Evolutionary conservation across 2,113 vertebrate genomes (phyloP), one percentile per base, ranked within the genome.

Genomic region (Pseudopipra pipra): DNA sequence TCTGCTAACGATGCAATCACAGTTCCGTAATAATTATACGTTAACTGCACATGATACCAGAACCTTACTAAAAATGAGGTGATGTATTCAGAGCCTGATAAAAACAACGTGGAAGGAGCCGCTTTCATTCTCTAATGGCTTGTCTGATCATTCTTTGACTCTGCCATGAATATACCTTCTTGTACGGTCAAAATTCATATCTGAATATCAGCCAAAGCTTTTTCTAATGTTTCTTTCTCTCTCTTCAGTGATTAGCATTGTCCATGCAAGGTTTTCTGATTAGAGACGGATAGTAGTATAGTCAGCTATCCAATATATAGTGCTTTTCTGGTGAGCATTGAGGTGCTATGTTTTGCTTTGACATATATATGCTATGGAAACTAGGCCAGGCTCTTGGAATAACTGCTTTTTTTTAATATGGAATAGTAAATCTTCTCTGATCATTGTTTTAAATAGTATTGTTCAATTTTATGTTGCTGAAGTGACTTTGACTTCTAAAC

Each of bases 31-130:
- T 96, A 97, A 96, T 96, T 92, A 95, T 27, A 92, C 0, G 11
- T 94, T 96, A 90, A 92, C 80, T 58, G 86, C 83, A 66, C 79
- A 95, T 79, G 95, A 96, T 96, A 94, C 83, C 88, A 93, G 93
- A 94, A 92, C 85, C 85, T 51, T 95, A 12, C 90, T 95, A 82
- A 96, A 96, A 97, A 94, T 95, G 87, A 91, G 78, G 94, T 92
- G 78, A 87, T 87, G 33, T 85, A 89, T 91, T 94, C 80, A 91
- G 37, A 93, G 22, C 58, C 79, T 85, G 83, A 62, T 95, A 77
- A 96, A 94, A 95, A 92, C 90, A 93, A 87, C 67, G 47, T 87
- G 75, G 51, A 91, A 61, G 70, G 52, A 93, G 37, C n/a, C 1
- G 1, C 62, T 90, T 86, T 78, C 43, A 14, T 85, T 90, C 54